A percentile compares a stretch with the other conserved stretches of the same genome.
Conservation (phyloP, 2,797 vertebrate genomes). For the Forpus xanthops region DNA sequence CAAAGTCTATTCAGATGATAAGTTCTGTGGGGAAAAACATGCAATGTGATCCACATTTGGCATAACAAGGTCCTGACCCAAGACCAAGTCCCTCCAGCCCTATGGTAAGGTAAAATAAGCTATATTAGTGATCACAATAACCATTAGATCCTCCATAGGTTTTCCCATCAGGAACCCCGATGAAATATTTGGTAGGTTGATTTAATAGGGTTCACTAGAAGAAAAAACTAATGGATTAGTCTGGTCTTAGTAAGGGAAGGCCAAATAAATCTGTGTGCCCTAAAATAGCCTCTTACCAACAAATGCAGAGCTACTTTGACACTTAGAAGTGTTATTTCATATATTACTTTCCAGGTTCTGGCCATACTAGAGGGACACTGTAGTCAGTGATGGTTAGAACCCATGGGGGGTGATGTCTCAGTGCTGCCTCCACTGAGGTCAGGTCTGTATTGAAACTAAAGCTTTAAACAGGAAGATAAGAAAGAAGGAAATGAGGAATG, state of each 20-base stretch:
- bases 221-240: background rate
- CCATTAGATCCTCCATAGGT: background rate
- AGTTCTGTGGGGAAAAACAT: background rate
- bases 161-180: background rate
- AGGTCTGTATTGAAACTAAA: background rate
- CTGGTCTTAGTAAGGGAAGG: background rate
- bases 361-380: fast-evolving
- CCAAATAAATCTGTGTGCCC: background rate
- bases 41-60: background rate
- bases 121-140: background rate
- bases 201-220: background rate
- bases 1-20: background rate
- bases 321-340: background rate
- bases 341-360: background rate
- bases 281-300: background rate
- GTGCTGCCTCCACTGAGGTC: background rate
- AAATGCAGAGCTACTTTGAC: background rate
- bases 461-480: background rate
- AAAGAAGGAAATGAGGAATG: background rate
- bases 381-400: background rate
- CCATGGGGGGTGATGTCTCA: background rate
- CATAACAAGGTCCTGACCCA: background rate
- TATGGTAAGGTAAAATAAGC: background rate
- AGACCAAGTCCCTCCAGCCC: background rate
- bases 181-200: background rate